phyloP scores from a whole-genome alignment of 2,113 vertebrate species.

The Chaenocephalus aceratus region DNA sequence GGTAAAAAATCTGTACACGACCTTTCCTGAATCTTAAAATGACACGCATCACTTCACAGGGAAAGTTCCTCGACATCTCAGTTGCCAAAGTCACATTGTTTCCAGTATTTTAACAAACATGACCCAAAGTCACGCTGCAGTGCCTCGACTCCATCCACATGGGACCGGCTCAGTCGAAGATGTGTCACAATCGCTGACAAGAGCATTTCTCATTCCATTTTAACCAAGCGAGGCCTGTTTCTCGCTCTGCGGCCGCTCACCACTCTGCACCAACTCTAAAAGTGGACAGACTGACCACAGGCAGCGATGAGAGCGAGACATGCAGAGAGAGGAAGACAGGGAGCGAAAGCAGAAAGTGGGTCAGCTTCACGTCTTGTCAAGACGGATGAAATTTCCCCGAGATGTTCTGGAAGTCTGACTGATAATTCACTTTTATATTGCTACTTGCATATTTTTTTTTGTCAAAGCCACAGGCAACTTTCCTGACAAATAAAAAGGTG shows the following conservation, averaged over 20 bases:
- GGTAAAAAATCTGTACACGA: background rate
- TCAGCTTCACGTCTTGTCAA: conserved; percentile 70
- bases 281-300: conserved; percentile 69
- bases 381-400: conserved; percentile 56
- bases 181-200: conserved; percentile 60
- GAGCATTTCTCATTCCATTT: conserved; percentile 42
- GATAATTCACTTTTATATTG: conserved; percentile 47
- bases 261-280: conserved; percentile 36
- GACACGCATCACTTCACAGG: conserved; percentile 2
- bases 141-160: conserved; percentile 32
- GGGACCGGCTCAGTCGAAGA: conserved; percentile 53
- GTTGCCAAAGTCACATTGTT: conserved; percentile 14
- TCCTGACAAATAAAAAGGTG: conserved; percentile 50
- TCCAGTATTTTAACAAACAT: conserved; percentile 50
- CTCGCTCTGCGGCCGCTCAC: conserved; percentile 1
- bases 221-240: conserved; percentile 31
- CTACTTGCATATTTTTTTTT: conserved; percentile 47
- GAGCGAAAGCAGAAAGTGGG: conserved; percentile 61
- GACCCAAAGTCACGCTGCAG: conserved; percentile 27
- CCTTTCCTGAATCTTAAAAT: conserved; percentile 9
- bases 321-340: conserved; percentile 32
- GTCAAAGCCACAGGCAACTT: conserved; percentile 47
- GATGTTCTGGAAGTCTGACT: conserved; percentile 61
- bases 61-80: conserved; percentile 39
- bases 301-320: conserved; percentile 46